A percentile compares a stretch with the other conserved stretches of the same genome.
Evolutionary conservation across 2,888 invertebrate species (phyloP).

Genomic region (Malthinus flaveolus): DNA sequence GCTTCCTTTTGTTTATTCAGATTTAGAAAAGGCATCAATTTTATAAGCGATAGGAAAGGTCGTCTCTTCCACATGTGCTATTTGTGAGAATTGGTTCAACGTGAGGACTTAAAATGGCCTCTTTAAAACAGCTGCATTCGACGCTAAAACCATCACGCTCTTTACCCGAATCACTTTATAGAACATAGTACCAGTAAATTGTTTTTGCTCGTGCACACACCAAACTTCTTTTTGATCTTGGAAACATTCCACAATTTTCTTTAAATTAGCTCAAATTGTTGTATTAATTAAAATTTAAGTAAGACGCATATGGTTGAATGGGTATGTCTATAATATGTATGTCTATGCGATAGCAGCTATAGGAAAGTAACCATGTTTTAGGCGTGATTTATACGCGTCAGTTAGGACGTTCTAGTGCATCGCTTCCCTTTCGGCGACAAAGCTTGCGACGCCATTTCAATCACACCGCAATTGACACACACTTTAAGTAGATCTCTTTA

Average conservation of each 20-base stretch:
- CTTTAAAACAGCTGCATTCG: no score
- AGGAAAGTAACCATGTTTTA: constrained; percentile 31
- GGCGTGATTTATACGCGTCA: constrained; percentile 32
- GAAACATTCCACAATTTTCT: constrained; percentile 1
- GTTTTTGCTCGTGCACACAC: no score
- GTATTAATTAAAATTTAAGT: constrained; percentile 13
- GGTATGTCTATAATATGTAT: constrained; percentile 17
- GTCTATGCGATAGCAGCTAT: no score
- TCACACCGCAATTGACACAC: constrained; percentile 39
- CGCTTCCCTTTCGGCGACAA: constrained; percentile 28
- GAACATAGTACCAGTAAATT: no score
- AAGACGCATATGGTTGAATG: constrained; percentile 23
- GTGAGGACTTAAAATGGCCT: no score
- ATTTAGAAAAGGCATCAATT: no score
- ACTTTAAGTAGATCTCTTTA: constrained; percentile 22
- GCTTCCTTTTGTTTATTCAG: no score
- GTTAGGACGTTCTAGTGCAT: constrained; percentile 29
- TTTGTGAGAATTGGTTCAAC: no score
- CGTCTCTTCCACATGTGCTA: no score
- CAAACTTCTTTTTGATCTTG: background rate
- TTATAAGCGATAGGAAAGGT: no score
- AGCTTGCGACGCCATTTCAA: constrained; percentile 35
- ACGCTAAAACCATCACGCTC: no score
- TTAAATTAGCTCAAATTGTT: background rate
- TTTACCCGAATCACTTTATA: no score